Percentiles rank a stretch among this genome's conserved stretches.
phyloP scores from a whole-genome alignment of 2,888 invertebrate species.

The Orthonychiurus folsomi region DNA sequence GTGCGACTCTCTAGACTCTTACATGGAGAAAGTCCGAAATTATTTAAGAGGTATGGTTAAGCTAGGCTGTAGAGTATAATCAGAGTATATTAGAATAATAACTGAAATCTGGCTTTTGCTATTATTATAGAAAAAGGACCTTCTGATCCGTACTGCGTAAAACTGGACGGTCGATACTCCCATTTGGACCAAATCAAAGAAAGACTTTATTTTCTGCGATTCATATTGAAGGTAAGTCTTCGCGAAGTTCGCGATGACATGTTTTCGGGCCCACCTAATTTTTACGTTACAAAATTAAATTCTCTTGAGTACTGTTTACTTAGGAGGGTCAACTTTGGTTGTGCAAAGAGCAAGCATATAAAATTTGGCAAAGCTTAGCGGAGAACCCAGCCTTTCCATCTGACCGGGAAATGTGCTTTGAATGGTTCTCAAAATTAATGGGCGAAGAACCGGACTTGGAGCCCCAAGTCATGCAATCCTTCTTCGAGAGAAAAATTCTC shows the following conservation, averaged over 20 bases:
- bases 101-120: background rate
- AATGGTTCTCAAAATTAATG: conserved; percentile 96
- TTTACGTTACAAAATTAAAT: background rate
- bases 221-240: conserved; percentile 68
- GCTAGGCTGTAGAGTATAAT: no score
- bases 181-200: conserved; percentile 89
- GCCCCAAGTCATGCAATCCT: conserved; percentile 88
- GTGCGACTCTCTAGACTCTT: conserved; percentile 44
- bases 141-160: conserved; percentile 66
- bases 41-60: conserved; percentile 50
- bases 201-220: conserved; percentile 82
- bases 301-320: conserved; percentile 41
- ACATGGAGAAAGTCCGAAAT: conserved; percentile 76
- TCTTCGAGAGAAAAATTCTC: conserved; percentile 89
- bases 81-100: no score
- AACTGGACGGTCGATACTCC: conserved; percentile 80
- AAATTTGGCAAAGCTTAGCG: conserved; percentile 93
- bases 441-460: conserved; percentile 94
- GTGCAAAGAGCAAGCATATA: conserved; percentile 92
- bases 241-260: background rate
- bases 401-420: conserved; percentile 93
- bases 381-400: conserved; percentile 84
- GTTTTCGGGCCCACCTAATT: conserved; percentile 8
- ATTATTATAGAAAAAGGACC: conserved; percentile 57
- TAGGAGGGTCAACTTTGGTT: conserved; percentile 91